phyloP scores from a whole-genome alignment of 2,888 invertebrate species.

The Tetramorium bicarinatum region DNA sequence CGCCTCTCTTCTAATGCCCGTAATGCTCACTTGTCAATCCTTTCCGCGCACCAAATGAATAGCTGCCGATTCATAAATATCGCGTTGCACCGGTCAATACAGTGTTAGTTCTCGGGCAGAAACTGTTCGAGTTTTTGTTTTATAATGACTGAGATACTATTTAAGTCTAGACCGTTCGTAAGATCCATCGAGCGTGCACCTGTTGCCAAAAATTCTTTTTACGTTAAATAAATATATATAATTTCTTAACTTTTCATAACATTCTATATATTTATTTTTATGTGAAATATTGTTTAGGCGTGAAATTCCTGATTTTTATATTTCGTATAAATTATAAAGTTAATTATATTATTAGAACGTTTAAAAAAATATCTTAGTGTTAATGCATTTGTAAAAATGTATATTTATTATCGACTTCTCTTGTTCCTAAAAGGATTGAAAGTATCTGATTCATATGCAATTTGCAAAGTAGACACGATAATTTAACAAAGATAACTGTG shows the following conservation, averaged over 20 bases:
- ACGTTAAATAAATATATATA: neutral
- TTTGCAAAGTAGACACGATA: neutral
- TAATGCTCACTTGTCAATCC: constrained; percentile 68
- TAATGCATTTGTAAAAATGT: neutral
- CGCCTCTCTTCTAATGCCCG: constrained; percentile 41
- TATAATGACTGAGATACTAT: constrained; percentile 11
- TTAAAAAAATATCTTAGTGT: neutral
- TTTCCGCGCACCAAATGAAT: constrained; percentile 43
- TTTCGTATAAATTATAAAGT: neutral
- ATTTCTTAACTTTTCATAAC: neutral
- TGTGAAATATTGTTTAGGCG: neutral
- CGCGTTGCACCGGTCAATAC: constrained; percentile 31
- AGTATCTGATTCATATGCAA: neutral
- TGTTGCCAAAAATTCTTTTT: neutral
- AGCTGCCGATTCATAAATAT: constrained; percentile 54
- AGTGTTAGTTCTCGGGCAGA: neutral
- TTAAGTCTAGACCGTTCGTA: constrained; percentile 13
- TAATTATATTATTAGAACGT: neutral
- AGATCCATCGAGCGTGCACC: neutral
- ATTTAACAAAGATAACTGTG: neutral
- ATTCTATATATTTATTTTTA: neutral
- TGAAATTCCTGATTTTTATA: neutral
- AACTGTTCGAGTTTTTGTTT: constrained; percentile 21
- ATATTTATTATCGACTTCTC: too few species aligned
- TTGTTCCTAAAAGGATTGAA: neutral